These are phyloP conservation scores for Montipora sp. DNA, from an alignment of 64 coral and sea anemone species.

Conservation along the genomic window DNA sequence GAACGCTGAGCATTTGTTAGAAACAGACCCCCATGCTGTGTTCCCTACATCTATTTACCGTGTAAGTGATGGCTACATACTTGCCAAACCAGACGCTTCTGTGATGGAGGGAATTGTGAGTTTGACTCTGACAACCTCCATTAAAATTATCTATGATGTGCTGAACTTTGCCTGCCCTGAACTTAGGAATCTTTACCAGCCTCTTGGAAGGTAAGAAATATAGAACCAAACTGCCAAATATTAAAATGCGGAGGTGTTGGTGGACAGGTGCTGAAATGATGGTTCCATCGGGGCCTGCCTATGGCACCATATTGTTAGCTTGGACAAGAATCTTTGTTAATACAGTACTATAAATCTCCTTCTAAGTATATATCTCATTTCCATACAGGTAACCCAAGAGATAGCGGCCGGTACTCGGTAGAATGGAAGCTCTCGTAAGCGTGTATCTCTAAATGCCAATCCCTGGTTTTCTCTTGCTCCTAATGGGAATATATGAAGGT, in stretches of 20 bases:
- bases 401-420: no score
- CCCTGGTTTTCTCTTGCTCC: no score
- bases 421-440: no score
- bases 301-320: no score
- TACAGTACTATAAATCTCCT: no score
- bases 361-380: no score
- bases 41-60: slow-evolving; percentile 83
- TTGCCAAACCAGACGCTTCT: slow-evolving; percentile 72
- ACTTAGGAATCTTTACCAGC: slow-evolving; percentile 68
- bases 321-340: no score
- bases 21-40: slow-evolving; percentile 69
- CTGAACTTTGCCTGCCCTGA: slow-evolving; percentile 47
- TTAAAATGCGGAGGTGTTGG: no score
- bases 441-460: no score
- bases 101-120: slow-evolving; percentile 74
- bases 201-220: slow-evolving; percentile 55
- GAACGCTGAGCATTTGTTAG: slow-evolving; percentile 55
- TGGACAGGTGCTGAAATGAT: background rate
- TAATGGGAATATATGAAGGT: no score
- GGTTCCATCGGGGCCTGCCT: no score
- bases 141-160: slow-evolving; percentile 70
- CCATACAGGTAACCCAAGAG: no score
- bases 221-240: background rate
- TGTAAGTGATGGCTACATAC: slow-evolving; percentile 55
- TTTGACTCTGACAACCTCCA: slow-evolving; percentile 67